Percentiles rank a stretch among this genome's conserved stretches.
These are phyloP conservation scores for Anoplolepis gracilipes DNA, from an alignment of 1,140 invertebrate species.

Conservation along the genomic window DNA sequence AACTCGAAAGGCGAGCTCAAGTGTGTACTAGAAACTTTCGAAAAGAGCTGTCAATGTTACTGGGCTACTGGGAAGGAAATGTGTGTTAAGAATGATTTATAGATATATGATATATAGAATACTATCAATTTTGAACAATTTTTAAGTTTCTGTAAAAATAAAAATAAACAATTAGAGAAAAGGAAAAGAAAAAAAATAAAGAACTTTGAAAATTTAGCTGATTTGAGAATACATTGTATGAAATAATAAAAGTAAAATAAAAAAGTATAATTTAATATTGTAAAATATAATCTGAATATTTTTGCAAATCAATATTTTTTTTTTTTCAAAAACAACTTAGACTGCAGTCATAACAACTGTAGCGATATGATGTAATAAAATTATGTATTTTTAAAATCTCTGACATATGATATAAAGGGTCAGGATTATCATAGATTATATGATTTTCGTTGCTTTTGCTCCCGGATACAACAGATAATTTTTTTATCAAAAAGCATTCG, in stretches of 20 bases:
- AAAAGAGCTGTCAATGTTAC: too few relatives aligned
- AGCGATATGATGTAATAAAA: background rate
- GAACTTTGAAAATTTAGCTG: too few relatives aligned
- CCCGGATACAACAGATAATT: slow-evolving; percentile 21
- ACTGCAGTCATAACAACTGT: background rate
- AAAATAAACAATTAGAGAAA: too few relatives aligned
- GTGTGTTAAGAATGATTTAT: too few relatives aligned
- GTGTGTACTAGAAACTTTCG: background rate
- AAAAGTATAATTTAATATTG: too few relatives aligned
- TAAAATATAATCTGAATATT: background rate
- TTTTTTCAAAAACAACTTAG: background rate
- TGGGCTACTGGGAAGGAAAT: too few relatives aligned
- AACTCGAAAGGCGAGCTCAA: background rate
- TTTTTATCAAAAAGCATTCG: background rate
- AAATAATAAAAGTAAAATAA: too few relatives aligned
- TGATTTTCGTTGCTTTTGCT: background rate
- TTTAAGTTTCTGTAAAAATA: too few relatives aligned
- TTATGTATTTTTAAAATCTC: background rate
- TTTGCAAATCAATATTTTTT: background rate
- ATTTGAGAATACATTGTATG: too few relatives aligned
- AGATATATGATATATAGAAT: too few relatives aligned
- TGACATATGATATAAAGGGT: background rate
- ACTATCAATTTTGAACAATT: too few relatives aligned
- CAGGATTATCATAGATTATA: background rate
- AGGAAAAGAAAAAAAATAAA: too few relatives aligned